These are phyloP conservation scores for Tupaia chinensis DNA, from an alignment of 2,113 vertebrate genomes.

Conservation along the genomic window DNA sequence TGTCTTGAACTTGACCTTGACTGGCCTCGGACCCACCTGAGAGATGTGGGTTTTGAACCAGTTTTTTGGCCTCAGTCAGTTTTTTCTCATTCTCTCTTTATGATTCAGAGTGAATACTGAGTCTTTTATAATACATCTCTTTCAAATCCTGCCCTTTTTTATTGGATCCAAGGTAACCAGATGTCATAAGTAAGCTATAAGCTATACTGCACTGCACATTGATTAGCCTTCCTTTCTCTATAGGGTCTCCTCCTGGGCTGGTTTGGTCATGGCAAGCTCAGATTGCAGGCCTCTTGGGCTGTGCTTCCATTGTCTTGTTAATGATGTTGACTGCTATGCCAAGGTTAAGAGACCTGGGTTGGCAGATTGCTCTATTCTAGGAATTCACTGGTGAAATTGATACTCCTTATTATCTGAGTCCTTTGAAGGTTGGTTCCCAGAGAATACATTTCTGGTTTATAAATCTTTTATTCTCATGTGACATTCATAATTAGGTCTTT, in stretches of 20 bases:
- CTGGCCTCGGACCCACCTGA: fast-evolving
- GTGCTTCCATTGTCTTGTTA: too few relatives aligned
- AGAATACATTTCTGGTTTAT: not conserved
- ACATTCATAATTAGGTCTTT: not conserved
- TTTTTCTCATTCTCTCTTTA: not conserved
- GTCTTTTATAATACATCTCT: not conserved
- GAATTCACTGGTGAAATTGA: not conserved
- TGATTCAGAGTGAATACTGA: fast-evolving
- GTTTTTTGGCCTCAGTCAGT: not conserved
- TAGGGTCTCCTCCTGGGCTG: fast-evolving
- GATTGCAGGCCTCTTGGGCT: not conserved
- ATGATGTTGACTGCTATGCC: too few relatives aligned
- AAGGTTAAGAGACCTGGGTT: not conserved
- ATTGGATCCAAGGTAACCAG: fast-evolving
- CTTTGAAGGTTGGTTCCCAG: too few relatives aligned
- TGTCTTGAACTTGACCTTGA: fast-evolving
- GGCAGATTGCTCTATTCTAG: fast-evolving
- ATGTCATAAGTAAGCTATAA: not conserved
- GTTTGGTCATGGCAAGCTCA: fast-evolving
- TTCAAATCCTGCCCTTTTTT: not conserved
- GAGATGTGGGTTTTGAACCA: not conserved
- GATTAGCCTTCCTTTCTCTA: not conserved
- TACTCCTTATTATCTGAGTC: not conserved
- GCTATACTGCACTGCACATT: fast-evolving
- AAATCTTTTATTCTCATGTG: not conserved